phyloP scores from a whole-genome alignment of 1,140 invertebrate species.

The Leptopilina clavipes region DNA sequence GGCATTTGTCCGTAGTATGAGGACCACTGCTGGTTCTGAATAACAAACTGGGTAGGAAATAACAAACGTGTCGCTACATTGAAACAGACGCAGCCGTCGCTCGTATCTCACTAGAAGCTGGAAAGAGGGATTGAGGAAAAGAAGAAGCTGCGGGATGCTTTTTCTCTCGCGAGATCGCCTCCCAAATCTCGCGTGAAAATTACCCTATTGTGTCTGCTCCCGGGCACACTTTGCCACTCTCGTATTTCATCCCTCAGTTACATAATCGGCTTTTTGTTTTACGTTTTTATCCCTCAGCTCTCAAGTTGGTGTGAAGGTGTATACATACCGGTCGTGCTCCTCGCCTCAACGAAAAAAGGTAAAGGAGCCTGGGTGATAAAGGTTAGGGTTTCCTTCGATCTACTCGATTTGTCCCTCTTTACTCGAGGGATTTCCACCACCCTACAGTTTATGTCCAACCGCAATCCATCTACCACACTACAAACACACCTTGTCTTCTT shows the following conservation, averaged over 20 bases:
- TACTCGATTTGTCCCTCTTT: constrained; percentile 38
- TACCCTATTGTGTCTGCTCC: constrained; percentile 70
- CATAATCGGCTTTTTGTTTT: constrained; percentile 75
- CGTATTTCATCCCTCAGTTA: constrained; percentile 69
- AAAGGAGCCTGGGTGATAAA: constrained; percentile 21
- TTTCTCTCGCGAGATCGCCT: constrained; percentile 70
- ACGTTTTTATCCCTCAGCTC: constrained; percentile 68
- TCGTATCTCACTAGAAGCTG: constrained; percentile 67
- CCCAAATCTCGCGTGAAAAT: constrained; percentile 76
- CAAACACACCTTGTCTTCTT: background rate
- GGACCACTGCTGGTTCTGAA: constrained; percentile 47
- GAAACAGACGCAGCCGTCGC: constrained; percentile 68
- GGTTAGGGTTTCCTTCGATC: constrained; percentile 35
- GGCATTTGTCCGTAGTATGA: constrained; percentile 49
- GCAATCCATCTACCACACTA: constrained; percentile 37
- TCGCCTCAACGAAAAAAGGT: background rate
- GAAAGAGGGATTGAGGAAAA: constrained; percentile 39
- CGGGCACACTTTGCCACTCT: constrained; percentile 46
- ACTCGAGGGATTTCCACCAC: constrained; percentile 49
- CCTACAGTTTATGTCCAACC: constrained; percentile 43
- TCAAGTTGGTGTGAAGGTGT: constrained; percentile 30
- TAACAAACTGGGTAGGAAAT: constrained; percentile 66
- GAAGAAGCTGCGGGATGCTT: constrained; percentile 7
- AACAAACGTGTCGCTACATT: constrained; percentile 74
- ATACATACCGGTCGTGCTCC: constrained; percentile 41